Evolutionary conservation across 2,113 vertebrate species (phyloP).

Genomic region (Periophthalmus modestus): DNA sequence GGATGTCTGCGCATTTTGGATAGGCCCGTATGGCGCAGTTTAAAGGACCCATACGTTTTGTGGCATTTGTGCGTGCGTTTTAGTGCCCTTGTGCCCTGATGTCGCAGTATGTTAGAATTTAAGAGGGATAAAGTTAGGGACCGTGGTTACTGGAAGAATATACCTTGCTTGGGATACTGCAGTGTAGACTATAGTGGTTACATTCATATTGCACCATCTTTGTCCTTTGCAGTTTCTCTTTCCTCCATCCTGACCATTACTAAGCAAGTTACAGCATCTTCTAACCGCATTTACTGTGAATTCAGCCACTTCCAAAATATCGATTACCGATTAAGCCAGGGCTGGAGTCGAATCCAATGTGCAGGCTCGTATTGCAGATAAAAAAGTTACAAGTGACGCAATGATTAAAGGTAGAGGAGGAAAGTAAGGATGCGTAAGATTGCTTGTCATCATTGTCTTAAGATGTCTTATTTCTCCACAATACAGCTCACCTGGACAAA

Average conservation of each 20-base stretch:
- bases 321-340: not conserved
- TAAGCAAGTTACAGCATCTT: not conserved
- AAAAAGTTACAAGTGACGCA: conserved; percentile 5
- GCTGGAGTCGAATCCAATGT: not conserved
- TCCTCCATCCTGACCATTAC: not conserved
- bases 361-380: not conserved
- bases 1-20: conserved; percentile 1
- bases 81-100: not conserved
- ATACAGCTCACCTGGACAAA: not conserved
- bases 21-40: conserved; percentile 63
- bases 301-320: not conserved
- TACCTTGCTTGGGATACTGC: conserved; percentile 4
- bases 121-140: not conserved
- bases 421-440: not conserved
- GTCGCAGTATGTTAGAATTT: not conserved
- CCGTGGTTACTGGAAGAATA: not conserved
- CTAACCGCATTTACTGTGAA: not conserved
- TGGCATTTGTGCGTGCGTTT: conserved; percentile 9
- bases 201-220: not conserved
- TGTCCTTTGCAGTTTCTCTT: not conserved
- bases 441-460: not conserved
- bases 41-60: conserved; percentile 11
- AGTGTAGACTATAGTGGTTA: not conserved
- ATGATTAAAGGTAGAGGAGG: not conserved
- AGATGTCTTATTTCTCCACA: not conserved